Evolutionary conservation across 2,797 vertebrate genomes (phyloP).

Genomic region (Mallotus villosus): DNA sequence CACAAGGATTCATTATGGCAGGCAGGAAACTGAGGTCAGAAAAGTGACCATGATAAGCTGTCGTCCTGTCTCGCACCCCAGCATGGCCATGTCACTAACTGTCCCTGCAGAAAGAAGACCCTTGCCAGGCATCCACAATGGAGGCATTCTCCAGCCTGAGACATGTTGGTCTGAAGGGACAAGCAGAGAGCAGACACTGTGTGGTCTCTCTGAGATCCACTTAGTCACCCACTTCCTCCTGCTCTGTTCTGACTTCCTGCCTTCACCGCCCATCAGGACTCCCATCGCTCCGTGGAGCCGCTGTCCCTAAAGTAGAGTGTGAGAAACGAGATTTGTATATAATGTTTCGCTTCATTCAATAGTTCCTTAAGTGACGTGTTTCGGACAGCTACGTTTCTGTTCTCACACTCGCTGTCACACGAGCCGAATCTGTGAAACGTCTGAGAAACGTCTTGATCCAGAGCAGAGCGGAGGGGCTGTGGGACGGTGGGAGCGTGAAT

Average conservation of each 20-base stretch:
- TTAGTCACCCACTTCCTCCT: constrained; percentile 56
- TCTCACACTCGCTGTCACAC: no score
- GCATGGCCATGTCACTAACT: constrained; percentile 55
- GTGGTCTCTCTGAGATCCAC: constrained; percentile 64
- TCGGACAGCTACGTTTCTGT: no score
- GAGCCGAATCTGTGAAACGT: no score
- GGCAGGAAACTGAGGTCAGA: constrained; percentile 73
- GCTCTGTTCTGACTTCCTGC: constrained; percentile 53
- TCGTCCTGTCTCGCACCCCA: constrained; percentile 58
- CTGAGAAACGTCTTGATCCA: no score
- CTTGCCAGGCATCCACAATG: constrained; percentile 56
- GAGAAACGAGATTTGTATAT: no score
- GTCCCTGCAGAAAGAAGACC: constrained; percentile 51
- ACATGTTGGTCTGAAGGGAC: constrained; percentile 42
- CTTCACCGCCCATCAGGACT: constrained; percentile 37
- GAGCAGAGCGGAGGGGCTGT: no score
- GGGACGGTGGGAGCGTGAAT: no score
- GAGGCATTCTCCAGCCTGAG: constrained; percentile 53
- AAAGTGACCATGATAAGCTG: constrained; percentile 64
- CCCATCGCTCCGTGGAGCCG: no score
- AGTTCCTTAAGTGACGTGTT: no score
- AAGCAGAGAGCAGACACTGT: constrained; percentile 70
- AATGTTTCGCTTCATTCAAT: no score
- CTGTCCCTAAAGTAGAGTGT: no score
- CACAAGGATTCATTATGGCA: constrained; percentile 68